Evolutionary conservation across 2,888 invertebrate genomes (phyloP).

Genomic region (Tipula lateralis): DNA sequence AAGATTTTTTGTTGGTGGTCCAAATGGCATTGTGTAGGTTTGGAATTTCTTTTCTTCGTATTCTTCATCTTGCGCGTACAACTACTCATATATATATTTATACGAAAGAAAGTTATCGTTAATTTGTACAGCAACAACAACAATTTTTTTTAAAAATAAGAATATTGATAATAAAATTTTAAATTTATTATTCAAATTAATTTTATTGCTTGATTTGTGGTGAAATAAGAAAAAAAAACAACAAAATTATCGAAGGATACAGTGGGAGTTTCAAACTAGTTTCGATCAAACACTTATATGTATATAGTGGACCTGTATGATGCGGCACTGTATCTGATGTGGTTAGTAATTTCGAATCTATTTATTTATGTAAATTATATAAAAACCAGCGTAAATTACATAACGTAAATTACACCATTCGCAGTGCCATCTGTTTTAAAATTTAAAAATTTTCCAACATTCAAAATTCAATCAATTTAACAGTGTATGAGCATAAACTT

Average conservation of each 20-base stretch:
- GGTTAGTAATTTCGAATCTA: too few relatives aligned
- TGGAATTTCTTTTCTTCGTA: constrained; percentile 9
- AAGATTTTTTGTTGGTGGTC: neutral
- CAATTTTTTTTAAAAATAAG: neutral
- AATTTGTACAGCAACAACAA: neutral
- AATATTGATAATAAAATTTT: constrained; percentile 19
- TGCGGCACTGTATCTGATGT: neutral
- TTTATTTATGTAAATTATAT: too few relatives aligned
- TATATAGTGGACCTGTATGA: too few relatives aligned
- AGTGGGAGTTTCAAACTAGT: neutral
- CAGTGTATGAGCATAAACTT: too few relatives aligned
- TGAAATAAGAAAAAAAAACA: neutral
- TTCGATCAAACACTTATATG: too few relatives aligned
- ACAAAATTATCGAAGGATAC: neutral
- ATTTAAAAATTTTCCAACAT: too few relatives aligned
- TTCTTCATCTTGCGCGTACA: neutral
- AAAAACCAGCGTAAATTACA: too few relatives aligned
- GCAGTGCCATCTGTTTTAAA: too few relatives aligned
- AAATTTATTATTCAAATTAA: constrained; percentile 3
- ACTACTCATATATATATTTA: neutral
- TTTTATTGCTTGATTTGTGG: constrained; percentile 24
- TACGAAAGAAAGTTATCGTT: constrained; percentile 1
- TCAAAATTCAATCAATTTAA: too few relatives aligned
- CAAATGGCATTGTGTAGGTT: constrained; percentile 24
- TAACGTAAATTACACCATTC: too few relatives aligned